Base-by-base conservation (phyloP, 2,113 vertebrate species). In the Campylomormyrus numenius region DNA sequence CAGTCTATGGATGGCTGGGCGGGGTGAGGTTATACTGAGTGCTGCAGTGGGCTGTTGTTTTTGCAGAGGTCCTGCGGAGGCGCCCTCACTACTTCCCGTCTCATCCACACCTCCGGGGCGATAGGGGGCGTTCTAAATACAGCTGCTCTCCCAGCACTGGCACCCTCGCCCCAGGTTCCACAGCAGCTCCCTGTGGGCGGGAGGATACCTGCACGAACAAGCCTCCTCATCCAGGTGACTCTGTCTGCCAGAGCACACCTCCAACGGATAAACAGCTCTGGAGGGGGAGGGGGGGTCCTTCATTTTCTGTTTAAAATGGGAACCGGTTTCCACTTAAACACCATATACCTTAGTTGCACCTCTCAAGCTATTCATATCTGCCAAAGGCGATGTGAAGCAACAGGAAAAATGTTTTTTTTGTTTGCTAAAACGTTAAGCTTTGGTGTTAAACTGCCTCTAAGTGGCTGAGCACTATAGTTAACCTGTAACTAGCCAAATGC, bases 121-220 rank as follows among this genome's bases (percentile, higher is more conserved):
- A 13, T 52, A 27, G 45, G 19, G 19, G n/a, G n/a, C 31, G 15
- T 50, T 39, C n/a, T 17, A 35, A 74, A 89, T 66, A 10, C 39
- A 52, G 46, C 46, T 35, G 10, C 52, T 56, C 56, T 66, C 27
- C 19, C 77, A 27, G 24, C n/a, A 88, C 88, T 85, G 74, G 3
- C 31, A 5, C 84, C 46, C 50, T 21, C 90, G 48, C 80, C 85
- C 85, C 52, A 88, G 85, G 46, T 39, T 85, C 87, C 80, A 53
- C 89, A 49, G 5, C 24, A 86, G 50, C 56, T 85, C 49, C 90
- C 53, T 42, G 58, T 15, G 84, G 88, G 53, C 31, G 42, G 13
- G 70, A 58, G 6, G 45, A 74, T 88, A 88, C 87, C 70, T 86
- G 89, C 70, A 90, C 74, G 90, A 92, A 92, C 92, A 93, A 88